Percentiles rank a stretch among this genome's conserved stretches.
phyloP scores from a whole-genome alignment of 2,797 vertebrate species.

The Sebastes steindachneri region DNA sequence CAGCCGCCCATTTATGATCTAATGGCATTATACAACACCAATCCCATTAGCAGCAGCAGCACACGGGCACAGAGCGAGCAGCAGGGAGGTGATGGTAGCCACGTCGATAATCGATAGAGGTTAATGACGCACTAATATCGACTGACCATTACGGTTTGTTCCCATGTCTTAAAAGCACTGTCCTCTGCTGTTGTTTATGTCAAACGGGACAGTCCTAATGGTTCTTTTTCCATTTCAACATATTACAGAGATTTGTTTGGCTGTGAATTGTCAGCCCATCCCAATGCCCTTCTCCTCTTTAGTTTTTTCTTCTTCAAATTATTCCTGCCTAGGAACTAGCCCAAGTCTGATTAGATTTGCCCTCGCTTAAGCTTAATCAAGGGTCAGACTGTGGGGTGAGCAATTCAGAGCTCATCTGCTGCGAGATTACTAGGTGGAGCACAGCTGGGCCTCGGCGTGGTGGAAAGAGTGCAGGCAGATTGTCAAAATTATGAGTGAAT shows the following conservation, averaged over 20 bases:
- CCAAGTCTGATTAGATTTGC: conserved; percentile 3
- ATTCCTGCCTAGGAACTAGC: neutral
- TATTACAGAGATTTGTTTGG: neutral
- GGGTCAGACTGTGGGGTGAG: conserved; percentile 18
- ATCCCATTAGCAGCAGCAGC: conserved; percentile 2
- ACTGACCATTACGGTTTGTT: conserved; percentile 17
- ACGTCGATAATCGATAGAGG: conserved; percentile 7
- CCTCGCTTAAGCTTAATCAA: neutral
- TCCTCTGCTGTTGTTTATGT: neutral
- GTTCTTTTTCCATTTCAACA: neutral
- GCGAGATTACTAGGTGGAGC: conserved; percentile 20
- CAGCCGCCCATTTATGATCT: conserved; percentile 9
- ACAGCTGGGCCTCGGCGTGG: neutral
- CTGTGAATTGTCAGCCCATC: neutral
- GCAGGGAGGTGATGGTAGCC: neutral
- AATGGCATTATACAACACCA: conserved; percentile 12
- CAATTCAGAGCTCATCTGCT: conserved; percentile 22
- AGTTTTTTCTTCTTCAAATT: neutral
- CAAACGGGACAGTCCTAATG: neutral
- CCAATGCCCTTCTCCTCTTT: neutral
- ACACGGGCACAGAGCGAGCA: neutral
- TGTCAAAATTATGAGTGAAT: neutral
- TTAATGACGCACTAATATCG: conserved; percentile 9
- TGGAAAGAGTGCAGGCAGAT: neutral
- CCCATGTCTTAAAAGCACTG: neutral